Evolutionary conservation across 2,888 invertebrate species (phyloP).

Genomic region (Agrochola litura): DNA sequence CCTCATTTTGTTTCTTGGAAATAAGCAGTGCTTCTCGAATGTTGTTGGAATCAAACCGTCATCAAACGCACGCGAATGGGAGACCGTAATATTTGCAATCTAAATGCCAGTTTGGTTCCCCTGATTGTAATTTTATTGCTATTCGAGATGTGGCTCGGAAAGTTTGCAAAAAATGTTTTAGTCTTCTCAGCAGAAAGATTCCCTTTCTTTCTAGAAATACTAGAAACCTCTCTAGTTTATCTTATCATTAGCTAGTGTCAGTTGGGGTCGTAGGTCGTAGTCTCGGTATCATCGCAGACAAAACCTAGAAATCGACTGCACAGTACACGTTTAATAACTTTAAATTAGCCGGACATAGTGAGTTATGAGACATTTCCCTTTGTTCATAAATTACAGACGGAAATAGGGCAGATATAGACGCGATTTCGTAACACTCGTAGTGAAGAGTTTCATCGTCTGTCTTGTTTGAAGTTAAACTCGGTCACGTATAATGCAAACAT

Average conservation of each 20-base stretch:
- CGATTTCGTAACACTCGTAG: slow-evolving; percentile 51
- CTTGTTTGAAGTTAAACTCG: slow-evolving; percentile 62
- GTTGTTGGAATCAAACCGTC: slow-evolving; percentile 47
- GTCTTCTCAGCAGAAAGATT: slow-evolving; percentile 1
- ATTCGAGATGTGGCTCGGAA: slow-evolving; percentile 17
- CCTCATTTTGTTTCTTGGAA: slow-evolving; percentile 51
- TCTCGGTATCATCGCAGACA: neutral
- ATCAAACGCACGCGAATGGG: slow-evolving; percentile 42
- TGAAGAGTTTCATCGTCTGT: slow-evolving; percentile 46
- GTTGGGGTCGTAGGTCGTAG: slow-evolving; percentile 10
- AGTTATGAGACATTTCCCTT: slow-evolving; percentile 49
- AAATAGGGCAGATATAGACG: slow-evolving; percentile 52
- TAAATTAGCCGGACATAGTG: slow-evolving; percentile 41
- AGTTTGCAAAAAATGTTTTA: slow-evolving; percentile 20
- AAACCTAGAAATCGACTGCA: slow-evolving; percentile 31
- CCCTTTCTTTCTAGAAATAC: slow-evolving; percentile 21
- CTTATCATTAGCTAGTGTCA: slow-evolving; percentile 23
- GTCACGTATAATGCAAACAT: slow-evolving; percentile 44
- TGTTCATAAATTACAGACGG: slow-evolving; percentile 53
- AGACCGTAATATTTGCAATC: slow-evolving; percentile 55
- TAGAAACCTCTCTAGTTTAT: slow-evolving; percentile 16
- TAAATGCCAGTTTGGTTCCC: slow-evolving; percentile 37
- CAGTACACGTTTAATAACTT: slow-evolving; percentile 25
- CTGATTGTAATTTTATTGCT: slow-evolving; percentile 51
- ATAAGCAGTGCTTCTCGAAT: slow-evolving; percentile 42